Percentiles rank a stretch among this genome's conserved stretches.
These are phyloP conservation scores for Propithecus coquereli DNA, from an alignment of 2,113 vertebrate genomes.

Conservation along the genomic window DNA sequence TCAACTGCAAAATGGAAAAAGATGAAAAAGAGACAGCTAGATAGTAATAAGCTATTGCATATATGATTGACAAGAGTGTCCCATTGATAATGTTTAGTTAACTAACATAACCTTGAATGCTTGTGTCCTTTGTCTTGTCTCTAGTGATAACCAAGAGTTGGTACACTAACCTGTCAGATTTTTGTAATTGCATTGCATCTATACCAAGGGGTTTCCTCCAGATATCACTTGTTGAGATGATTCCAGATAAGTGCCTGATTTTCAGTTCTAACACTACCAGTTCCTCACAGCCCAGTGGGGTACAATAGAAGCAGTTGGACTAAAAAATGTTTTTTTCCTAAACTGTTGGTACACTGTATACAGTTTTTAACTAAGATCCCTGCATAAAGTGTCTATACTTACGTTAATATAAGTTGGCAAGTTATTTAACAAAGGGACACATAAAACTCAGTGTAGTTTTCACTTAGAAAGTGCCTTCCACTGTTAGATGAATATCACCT, in stretches of 20 bases:
- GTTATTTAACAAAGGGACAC: background rate
- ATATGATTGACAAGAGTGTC: background rate
- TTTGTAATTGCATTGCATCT: background rate
- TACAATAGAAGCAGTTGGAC: background rate
- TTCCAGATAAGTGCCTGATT: background rate
- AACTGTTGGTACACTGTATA: background rate
- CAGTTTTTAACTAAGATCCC: background rate
- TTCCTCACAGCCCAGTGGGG: rapidly evolving
- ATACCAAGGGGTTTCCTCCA: background rate
- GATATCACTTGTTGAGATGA: background rate
- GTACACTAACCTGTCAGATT: too few relatives aligned
- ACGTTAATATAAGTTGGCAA: background rate
- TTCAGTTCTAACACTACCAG: background rate
- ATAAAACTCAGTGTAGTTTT: background rate
- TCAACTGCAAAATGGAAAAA: background rate
- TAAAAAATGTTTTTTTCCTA: background rate
- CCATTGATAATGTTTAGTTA: background rate
- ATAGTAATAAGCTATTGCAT: background rate
- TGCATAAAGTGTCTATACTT: background rate
- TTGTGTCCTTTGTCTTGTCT: background rate
- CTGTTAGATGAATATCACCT: background rate
- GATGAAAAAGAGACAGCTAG: background rate
- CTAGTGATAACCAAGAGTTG: background rate
- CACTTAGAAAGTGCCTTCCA: background rate
- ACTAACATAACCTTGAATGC: background rate